Percentiles rank a stretch among this genome's conserved stretches.
These are phyloP conservation scores for Tyrophagus putrescentiae DNA, from an alignment of 1,140 invertebrate genomes.

Conservation along the genomic window DNA sequence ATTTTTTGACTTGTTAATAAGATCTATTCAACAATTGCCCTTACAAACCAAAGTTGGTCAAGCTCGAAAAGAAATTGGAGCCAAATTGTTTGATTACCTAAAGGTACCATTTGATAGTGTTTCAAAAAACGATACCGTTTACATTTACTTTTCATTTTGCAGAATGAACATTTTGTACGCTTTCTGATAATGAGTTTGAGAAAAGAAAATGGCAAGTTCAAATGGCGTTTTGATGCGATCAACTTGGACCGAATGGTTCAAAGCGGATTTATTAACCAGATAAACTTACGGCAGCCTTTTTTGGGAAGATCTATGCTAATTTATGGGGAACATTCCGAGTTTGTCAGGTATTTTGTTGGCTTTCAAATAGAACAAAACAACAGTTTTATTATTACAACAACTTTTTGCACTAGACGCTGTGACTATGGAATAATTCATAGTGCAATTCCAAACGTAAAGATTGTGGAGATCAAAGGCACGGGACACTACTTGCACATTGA, in stretches of 20 bases:
- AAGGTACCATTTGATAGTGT: too few species aligned
- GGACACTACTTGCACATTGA: conserved; percentile 9
- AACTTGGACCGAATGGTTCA: neutral
- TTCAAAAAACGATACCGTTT: too few species aligned
- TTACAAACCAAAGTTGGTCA: too few species aligned
- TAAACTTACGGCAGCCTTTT: neutral
- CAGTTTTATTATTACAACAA: neutral
- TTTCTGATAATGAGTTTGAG: conserved; percentile 7
- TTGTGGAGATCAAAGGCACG: neutral
- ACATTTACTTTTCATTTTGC: too few species aligned
- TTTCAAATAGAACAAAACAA: neutral
- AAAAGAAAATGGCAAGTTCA: neutral
- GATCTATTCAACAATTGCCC: too few species aligned
- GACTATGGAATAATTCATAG: neutral
- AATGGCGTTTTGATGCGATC: neutral
- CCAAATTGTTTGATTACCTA: too few species aligned
- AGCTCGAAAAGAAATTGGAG: too few species aligned
- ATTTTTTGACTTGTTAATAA: too few species aligned
- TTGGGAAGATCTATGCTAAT: neutral
- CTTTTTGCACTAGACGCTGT: neutral
- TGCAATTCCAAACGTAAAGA: neutral
- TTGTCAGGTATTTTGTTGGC: neutral
- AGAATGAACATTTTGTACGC: too few species aligned
- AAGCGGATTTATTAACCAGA: neutral
- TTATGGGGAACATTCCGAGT: neutral